These are phyloP conservation scores for Dinomys branickii DNA, from an alignment of 2,113 vertebrate species.

Conservation along the genomic window DNA sequence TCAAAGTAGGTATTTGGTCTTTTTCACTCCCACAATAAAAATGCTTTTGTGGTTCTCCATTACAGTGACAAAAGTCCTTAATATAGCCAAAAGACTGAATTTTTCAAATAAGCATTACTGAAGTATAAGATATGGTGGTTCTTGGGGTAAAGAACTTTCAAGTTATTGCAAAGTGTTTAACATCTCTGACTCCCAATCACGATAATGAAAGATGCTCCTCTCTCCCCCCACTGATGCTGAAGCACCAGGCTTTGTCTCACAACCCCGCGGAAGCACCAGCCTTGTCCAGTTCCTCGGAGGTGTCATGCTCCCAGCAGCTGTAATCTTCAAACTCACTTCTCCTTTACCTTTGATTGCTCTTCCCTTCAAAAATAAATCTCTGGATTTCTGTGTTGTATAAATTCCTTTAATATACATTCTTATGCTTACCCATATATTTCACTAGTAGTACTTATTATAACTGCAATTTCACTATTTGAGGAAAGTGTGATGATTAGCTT, in stretches of 20 bases:
- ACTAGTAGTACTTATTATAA: background rate
- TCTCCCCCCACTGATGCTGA: background rate
- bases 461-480: background rate
- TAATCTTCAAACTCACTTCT: background rate
- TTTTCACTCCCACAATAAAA: background rate
- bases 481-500: background rate
- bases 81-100: background rate
- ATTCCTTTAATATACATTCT: background rate
- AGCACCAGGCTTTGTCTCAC: background rate
- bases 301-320: background rate
- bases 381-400: background rate
- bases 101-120: background rate
- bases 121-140: background rate
- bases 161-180: background rate
- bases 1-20: background rate
- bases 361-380: background rate
- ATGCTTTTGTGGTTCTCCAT: background rate
- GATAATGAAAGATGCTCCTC: background rate
- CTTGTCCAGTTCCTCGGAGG: background rate
- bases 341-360: background rate
- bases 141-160: background rate
- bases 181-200: fast-evolving
- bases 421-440: background rate
- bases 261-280: background rate
- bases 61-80: background rate